Percentiles rank a stretch among this genome's conserved stretches.
Evolutionary conservation across 2,888 invertebrate genomes (phyloP).

Genomic region (Himalopsyche tibetana): DNA sequence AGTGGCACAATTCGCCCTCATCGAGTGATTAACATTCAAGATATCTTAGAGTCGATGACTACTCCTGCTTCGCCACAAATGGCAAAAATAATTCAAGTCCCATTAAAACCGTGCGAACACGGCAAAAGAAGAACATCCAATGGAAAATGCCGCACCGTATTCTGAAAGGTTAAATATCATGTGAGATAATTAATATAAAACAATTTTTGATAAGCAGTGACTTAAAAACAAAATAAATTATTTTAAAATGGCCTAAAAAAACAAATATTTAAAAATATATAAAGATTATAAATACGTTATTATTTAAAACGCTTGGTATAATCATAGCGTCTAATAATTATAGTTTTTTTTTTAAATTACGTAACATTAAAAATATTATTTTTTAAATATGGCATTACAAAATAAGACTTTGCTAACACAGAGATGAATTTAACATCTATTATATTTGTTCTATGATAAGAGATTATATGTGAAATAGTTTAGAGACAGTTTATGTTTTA

Average conservation of each 20-base stretch:
- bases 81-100: conserved; percentile 61
- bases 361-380: too few relatives aligned
- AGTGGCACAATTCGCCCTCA: not conserved
- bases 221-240: not conserved
- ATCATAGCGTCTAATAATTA: too few relatives aligned
- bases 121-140: conserved; percentile 41
- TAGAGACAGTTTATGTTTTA: too few relatives aligned
- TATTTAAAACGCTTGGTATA: too few relatives aligned
- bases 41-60: not conserved
- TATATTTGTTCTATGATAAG: too few relatives aligned
- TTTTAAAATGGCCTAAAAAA: not conserved
- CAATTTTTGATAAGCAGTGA: not conserved
- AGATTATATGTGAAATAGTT: too few relatives aligned
- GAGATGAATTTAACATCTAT: too few relatives aligned
- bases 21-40: not conserved
- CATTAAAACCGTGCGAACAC: conserved; percentile 44
- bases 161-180: conserved; percentile 46
- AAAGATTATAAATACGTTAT: too few relatives aligned
- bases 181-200: not conserved
- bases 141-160: conserved; percentile 57
- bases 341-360: too few relatives aligned
- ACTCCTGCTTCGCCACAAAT: conserved; percentile 4
- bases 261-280: not conserved
- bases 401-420: too few relatives aligned
- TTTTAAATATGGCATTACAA: too few relatives aligned